Evolutionary conservation across 2,797 vertebrate genomes (phyloP), one percentile per base, ranked within the genome.

Genomic region (Sebastes steindachneri): DNA sequence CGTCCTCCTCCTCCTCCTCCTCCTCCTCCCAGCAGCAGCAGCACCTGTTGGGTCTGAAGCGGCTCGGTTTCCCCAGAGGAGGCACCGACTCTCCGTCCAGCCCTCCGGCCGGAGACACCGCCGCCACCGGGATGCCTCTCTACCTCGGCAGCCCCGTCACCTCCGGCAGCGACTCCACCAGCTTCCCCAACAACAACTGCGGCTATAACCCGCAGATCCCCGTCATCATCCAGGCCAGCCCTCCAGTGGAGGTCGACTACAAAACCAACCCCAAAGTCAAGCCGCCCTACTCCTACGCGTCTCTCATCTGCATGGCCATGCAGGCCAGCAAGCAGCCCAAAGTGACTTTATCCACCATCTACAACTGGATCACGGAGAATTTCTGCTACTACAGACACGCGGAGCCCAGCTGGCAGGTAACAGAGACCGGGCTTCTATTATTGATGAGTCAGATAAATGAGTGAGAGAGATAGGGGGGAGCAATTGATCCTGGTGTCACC

Each of bases 381-480:
- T 97, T 97, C 95, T 96, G 96, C 92, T 97, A 97, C 92, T 97
- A 97, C 93, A 94, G 95, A 91, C 96, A 97, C 59, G 96, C 97
- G 10, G 96, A 97, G 86, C 97, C 97, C 90, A 97, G 96, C 93
- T 97, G 97, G 97, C 97, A 97, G 97, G 97, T 97, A 95, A 95
- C 77, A 51, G 67, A 88, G 77, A 77, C 81, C 72, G 2, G n/a
- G 31, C 75, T 58, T 45, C 66, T 60, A 95, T 95, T 91, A 95
- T 95, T 93, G 73, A 96, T 95, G 87, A 92, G 85, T 79, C 73
- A 84, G 80, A 77, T 86, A 86, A 91, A 93, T 87, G 80, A 85
- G 75, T 73, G 83, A 81, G 79, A 76, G 63, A 72, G 79, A 85
- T 73, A 66, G 68, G 85, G 86, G 53, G 45, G 75, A 79, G 69